These are phyloP conservation scores for Entelurus aequoreus DNA, from an alignment of 2,113 vertebrate species.

Conservation along the genomic window DNA sequence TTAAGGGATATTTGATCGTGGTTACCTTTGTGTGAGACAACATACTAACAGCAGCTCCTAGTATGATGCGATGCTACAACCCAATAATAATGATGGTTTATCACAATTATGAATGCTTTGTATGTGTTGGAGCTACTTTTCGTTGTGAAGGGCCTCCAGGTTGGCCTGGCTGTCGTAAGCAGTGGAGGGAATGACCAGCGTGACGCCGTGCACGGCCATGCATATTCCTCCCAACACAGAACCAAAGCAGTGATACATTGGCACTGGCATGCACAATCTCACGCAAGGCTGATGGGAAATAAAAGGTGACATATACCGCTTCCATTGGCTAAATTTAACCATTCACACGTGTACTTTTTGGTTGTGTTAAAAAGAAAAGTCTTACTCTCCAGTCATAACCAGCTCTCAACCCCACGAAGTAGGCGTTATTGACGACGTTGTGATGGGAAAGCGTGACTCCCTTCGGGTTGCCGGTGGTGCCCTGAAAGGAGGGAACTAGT, in stretches of 20 bases:
- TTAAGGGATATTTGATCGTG: no score
- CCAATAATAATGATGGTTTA: no score
- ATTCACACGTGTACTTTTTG: background rate
- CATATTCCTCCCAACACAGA: conserved; percentile 78
- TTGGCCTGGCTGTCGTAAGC: conserved; percentile 73
- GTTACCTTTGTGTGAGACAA: no score
- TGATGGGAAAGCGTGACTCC: conserved; percentile 85
- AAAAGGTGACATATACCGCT: background rate
- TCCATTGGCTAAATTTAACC: no score
- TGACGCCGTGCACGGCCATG: conserved; percentile 74
- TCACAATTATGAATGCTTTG: no score
- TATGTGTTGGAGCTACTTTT: conserved; percentile 71
- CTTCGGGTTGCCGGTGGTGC: conserved; percentile 90
- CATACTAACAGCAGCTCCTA: no score
- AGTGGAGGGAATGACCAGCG: conserved; percentile 75
- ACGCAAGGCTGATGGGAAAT: conserved; percentile 50
- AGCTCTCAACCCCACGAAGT: conserved; percentile 70
- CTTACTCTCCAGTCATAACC: conserved; percentile 70
- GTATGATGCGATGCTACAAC: no score
- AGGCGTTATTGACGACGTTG: conserved; percentile 89
- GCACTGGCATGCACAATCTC: conserved; percentile 67
- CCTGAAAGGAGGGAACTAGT: conserved; percentile 62
- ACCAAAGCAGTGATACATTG: conserved; percentile 86
- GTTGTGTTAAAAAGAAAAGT: background rate
- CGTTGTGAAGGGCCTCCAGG: conserved; percentile 76